phyloP scores from a whole-genome alignment of 2,113 vertebrate genomes.

The Felis catus region F.catus_Fca126_mat1.0 CM031413.1:67207001-67207500 shows the following conservation, averaged over 20 bases:
- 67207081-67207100: background rate
- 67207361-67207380: fast-evolving
- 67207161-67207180: background rate
- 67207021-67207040: too few species aligned
- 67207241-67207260: background rate
- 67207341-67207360: fast-evolving
- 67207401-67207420: fast-evolving
- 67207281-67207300: background rate
- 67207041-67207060: too few species aligned
- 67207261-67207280: background rate
- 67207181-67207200: background rate
- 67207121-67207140: background rate
- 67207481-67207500: constrained; percentile 29
- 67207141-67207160: background rate
- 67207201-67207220: background rate
- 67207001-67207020: too few species aligned
- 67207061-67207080: too few species aligned
- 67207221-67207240: background rate
- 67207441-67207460: background rate
- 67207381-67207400: background rate
- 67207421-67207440: background rate
- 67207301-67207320: fast-evolving
- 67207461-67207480: background rate
- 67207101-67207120: background rate
- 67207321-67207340: background rate